Evolutionary conservation across 1,140 invertebrate species (phyloP), one percentile per base, ranked within the genome.

Genomic region (Musca domestica): DNA sequence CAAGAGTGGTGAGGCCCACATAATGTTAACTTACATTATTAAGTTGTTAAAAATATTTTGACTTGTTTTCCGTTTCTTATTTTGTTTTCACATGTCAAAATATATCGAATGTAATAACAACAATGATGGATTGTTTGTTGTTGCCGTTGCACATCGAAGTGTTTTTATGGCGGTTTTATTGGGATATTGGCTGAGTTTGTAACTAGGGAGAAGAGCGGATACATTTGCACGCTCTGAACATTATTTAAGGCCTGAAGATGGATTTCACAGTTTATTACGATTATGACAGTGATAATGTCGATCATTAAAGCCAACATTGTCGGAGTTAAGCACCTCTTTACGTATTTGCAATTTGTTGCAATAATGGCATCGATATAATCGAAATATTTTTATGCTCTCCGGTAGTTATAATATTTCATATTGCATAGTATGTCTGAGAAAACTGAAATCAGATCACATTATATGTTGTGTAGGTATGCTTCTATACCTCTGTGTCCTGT

Each of bases 1-100:
- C n/a, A 51, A 5, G 9, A 20, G 20, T 2, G 20, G 4, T 2
- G 48, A 9, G 20, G 17, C 25, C 0, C 23, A n/a, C 54, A 41
- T 41, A 41, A 41, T 10, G 34, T 41, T 41, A 41, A 5, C 5
- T 30, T 58, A 25, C 30, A 30, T 61, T 61, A 61, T 61, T 61
- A 61, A 61, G 56, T 61, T 61, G 56, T 61, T 61, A 34, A 61
- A n/a, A 61, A 61, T 61, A 61, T 61, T 61, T 61, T 61, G 56
- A 61, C 56, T 61, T 61, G 30, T 61, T 51, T 22, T 9, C 20
- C 10, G 34, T 41, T 41, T 41, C 5, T 41, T 41, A 10, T 41
- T 41, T n/a, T 5, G 4, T 19, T 51, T 51, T 61, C 12, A 41
- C 56, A 61, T 61, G 56, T 61, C 56, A 61, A 30, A 61, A 61